Conservation (phyloP, 2,797 vertebrate genomes). For the Valencia hispanica region DNA sequence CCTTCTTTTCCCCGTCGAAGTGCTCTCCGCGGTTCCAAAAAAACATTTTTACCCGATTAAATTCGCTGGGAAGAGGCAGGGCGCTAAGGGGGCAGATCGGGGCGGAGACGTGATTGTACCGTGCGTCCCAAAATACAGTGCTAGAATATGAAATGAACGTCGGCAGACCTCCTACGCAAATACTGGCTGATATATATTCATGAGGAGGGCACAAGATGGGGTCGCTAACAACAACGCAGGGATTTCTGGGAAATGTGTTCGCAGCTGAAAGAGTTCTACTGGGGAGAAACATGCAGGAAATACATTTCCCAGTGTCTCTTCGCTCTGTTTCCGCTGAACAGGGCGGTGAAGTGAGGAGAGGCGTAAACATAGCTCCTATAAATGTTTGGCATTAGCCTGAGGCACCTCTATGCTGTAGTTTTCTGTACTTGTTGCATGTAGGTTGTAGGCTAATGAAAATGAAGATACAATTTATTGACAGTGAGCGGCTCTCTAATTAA, state of each 20-base stretch:
- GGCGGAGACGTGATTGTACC: conserved; percentile 76
- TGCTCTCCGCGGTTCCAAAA: conserved; percentile 64
- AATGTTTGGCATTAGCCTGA: conserved; percentile 31
- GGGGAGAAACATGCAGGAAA: accelerated
- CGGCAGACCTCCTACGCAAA: conserved; percentile 82
- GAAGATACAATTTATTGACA: not conserved
- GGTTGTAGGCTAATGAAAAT: not conserved
- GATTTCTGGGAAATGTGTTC: conserved; percentile 67
- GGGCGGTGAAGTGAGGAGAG: conserved; percentile 53
- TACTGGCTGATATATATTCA: conserved; percentile 78
- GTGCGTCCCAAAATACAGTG: conserved; percentile 71
- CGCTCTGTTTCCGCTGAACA: not conserved
- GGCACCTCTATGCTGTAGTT: not conserved
- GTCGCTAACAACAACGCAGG: conserved; percentile 65
- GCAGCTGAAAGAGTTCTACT: accelerated
- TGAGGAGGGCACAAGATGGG: conserved; percentile 79
- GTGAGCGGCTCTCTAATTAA: conserved; percentile 6
- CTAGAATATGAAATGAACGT: conserved; percentile 82
- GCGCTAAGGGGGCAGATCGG: conserved; percentile 56
- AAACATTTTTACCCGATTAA: conserved; percentile 73
- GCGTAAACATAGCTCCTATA: conserved; percentile 69
- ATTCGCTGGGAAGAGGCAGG: conserved; percentile 67
- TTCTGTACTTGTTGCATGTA: accelerated
- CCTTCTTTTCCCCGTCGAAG: conserved; percentile 55
- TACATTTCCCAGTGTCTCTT: conserved; percentile 63